Evolutionary conservation across 2,888 invertebrate species (phyloP).

Genomic region (Meteorus cinctellus): DNA sequence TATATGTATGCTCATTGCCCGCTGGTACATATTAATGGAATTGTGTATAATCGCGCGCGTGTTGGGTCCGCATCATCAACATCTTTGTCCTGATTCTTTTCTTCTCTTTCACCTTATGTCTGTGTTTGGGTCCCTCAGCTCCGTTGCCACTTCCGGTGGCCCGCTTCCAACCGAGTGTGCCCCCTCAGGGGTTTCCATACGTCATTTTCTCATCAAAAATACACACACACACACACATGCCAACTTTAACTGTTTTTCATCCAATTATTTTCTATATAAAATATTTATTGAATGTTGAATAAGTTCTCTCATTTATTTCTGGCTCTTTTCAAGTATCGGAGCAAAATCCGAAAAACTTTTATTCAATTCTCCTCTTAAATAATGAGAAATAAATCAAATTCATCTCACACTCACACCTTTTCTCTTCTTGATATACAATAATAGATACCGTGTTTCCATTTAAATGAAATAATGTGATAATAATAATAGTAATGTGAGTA

Average conservation of each 20-base stretch:
- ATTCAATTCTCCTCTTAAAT: background rate
- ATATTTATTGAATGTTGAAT: background rate
- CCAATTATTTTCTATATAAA: background rate
- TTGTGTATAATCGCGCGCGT: background rate
- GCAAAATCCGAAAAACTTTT: background rate
- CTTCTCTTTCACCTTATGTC: background rate
- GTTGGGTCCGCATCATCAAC: background rate
- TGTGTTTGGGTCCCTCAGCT: background rate
- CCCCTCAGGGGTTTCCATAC: conserved; percentile 35
- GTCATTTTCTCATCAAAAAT: conserved; percentile 7
- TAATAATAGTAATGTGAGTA: too few relatives aligned
- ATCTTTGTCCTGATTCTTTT: background rate
- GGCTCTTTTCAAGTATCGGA: background rate
- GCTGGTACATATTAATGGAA: background rate
- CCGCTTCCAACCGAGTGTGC: conserved; percentile 17
- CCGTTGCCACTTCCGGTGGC: conserved; percentile 33
- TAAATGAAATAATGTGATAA: too few relatives aligned
- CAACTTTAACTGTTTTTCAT: background rate
- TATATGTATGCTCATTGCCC: background rate
- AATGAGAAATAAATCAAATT: conserved; percentile 58
- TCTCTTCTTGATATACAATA: conserved; percentile 53
- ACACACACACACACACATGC: background rate
- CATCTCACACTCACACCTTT: conserved; percentile 65
- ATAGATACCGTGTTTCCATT: background rate
- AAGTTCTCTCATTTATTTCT: background rate